Base-by-base conservation (phyloP, 92 coral and sea anemone genomes). In the Paramuricea clavata region DNA sequence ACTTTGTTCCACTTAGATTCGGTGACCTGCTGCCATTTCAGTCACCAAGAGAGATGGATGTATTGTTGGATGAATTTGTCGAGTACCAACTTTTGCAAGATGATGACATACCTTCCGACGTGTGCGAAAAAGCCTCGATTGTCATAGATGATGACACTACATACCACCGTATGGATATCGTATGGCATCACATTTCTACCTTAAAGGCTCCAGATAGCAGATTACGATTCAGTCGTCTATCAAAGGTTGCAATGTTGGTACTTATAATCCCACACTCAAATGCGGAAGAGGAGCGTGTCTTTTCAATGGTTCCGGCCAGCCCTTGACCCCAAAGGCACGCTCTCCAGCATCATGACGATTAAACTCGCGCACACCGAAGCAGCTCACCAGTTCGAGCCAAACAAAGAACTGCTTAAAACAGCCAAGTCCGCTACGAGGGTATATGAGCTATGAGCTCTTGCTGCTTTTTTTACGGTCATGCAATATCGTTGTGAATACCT, bases 221-320 rank as follows among this genome's bases (percentile, higher is more conserved):
- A 25, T n/a, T 62, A 75, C 76, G 85, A 69, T 83, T 89, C 83
- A 47, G 80, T 69, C 33, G 75, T 54, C 69, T 89, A 33, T 89
- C 92, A 76, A 54, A 49, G 35, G 76, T 89, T 59, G 92, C 89
- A 54, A 67, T 36, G 62, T 78, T 89, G 59, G 89, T 89, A 47
- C 81, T 84, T 49, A 35, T 85, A 59, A 88, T 85, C 49, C 89
- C 86, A 49, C 86, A 89, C 65, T 83, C 89, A 41, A 89, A 85
- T 89, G 92, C 92, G 0, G 85, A 83, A 75, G 91, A 88, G 41
- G 92, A 89, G 85, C 83, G 85, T 52, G 61, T 88, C 60, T 89
- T 89, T 76, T 83, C 88, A 28, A 83, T 89, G 88, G 83, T 89
- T 89, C 85, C 83, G 74, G 32, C 89, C 89, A 75, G 60, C 57